A percentile compares a stretch with the other conserved stretches of the same genome.
Conservation (phyloP, 2,888 invertebrate genomes). For the Phymatocera aterrima region DNA sequence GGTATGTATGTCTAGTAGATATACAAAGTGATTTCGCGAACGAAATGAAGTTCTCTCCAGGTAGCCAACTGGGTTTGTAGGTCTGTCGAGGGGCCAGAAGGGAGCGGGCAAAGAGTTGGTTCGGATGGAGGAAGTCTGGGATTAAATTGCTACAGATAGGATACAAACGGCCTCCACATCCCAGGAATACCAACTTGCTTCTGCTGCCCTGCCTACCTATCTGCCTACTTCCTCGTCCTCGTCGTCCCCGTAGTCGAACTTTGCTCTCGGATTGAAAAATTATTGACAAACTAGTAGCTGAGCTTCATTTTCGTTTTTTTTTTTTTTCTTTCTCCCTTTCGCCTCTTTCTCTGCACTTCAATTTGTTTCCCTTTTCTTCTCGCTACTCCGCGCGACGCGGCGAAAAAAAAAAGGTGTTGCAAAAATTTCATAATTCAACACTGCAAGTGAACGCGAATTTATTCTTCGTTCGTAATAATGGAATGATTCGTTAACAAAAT, state of each 20-base stretch:
- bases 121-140: conserved; percentile 50
- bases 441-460: too few species aligned
- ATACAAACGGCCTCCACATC: conserved; percentile 62
- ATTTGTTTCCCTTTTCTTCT: background rate
- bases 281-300: conserved; percentile 10
- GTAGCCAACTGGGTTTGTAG: conserved; percentile 29
- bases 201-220: conserved; percentile 37
- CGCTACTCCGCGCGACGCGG: too few species aligned
- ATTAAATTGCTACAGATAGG: conserved; percentile 69
- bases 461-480: too few species aligned
- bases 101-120: conserved; percentile 20
- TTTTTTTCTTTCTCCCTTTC: background rate
- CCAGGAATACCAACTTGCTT: conserved; percentile 69
- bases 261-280: conserved; percentile 29
- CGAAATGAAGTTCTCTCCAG: conserved; percentile 64
- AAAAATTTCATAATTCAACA: too few species aligned
- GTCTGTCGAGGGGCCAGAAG: background rate
- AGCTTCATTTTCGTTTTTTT: background rate
- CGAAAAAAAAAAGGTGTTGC: too few species aligned
- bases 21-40: conserved; percentile 62
- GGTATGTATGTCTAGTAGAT: background rate
- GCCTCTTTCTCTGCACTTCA: too few species aligned
- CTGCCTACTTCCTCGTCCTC: background rate
- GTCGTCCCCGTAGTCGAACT: background rate
- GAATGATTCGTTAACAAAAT: too few species aligned